Conservation (phyloP, 1,140 invertebrate genomes). For the Caenorhabditis remanei region DNA sequence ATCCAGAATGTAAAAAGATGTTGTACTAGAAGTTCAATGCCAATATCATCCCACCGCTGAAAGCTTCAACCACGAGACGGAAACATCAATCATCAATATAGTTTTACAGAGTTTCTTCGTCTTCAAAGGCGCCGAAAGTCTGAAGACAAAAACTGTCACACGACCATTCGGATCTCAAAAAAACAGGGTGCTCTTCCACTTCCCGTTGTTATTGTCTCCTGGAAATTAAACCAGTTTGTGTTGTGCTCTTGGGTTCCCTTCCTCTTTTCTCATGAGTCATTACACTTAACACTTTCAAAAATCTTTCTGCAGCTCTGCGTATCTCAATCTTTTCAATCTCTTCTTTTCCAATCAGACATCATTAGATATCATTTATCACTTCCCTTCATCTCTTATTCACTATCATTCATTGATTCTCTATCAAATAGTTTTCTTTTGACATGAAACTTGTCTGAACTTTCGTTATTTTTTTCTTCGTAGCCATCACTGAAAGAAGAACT, state of each 20-base stretch:
- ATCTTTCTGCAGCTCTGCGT: constrained; percentile 7
- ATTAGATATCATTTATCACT: constrained; percentile 46
- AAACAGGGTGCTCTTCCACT: neutral
- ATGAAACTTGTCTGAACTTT: neutral
- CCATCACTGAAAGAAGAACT: too few relatives aligned
- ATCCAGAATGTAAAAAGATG: too few relatives aligned
- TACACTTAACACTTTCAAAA: constrained; percentile 9
- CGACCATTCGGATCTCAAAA: too few relatives aligned
- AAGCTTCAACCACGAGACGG: too few relatives aligned
- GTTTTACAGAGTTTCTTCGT: too few relatives aligned
- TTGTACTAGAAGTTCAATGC: too few relatives aligned
- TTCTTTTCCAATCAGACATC: constrained; percentile 32
- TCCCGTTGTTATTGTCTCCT: neutral
- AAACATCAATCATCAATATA: too few relatives aligned
- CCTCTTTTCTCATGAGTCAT: constrained; percentile 6
- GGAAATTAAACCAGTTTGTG: neutral
- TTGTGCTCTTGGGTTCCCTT: neutral
- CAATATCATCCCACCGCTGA: too few relatives aligned
- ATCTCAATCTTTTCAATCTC: too few relatives aligned
- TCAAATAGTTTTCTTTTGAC: neutral
- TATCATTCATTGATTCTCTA: neutral
- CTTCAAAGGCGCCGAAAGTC: too few relatives aligned
- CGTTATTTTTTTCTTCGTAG: too few relatives aligned
- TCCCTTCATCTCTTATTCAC: neutral
- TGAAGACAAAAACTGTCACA: too few relatives aligned